Evolutionary conservation across 2,113 vertebrate species (phyloP), one percentile per base, ranked within the genome.

Genomic region (Pipa parva): DNA sequence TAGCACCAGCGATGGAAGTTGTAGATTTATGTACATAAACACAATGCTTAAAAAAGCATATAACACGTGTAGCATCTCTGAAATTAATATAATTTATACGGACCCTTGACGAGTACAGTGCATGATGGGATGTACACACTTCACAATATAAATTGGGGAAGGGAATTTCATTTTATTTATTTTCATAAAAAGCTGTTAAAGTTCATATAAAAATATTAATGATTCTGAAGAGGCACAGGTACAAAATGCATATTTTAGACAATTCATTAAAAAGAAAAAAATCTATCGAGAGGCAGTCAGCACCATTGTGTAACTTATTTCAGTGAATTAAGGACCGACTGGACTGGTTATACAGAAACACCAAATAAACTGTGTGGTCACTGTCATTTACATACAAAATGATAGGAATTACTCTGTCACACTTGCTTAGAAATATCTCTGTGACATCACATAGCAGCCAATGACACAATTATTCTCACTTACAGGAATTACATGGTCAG

Each of bases 51-150:
- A 68, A 68, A 21, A 66, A 68, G 64, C 64, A 68, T 15, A 51
- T 59, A 59, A 37, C 42, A 37, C 22, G 25, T 68, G 29, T 37
- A 68, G 64, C 64, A 39, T 68, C 64, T 68, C 31, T 51, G 64
- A 68, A 68, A 68, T 68, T 68, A 68, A 68, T 68, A 68, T 68
- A 68, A 68, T 68, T 68, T 68, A 68, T 68, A 68, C 64, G 55
- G 51, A 59, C 21, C 45, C 64, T 67, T 58, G 51, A 6, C 26
- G 54, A 29, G 56, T 68, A 68, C 56, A 68, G 64, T 59, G 64
- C 64, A 59, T 51, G 55, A 50, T 59, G 33, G 49, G 36, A 42
- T 7, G 26, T 33, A 48, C 28, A 57, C 21, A 15, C 46, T 27
- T 46, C 10, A 12, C 52, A 64, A 45, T 22, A 65, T 22, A 52